These are phyloP conservation scores for Cyclina sinensis DNA, from an alignment of 1,140 invertebrate species.

Conservation along the genomic window DNA sequence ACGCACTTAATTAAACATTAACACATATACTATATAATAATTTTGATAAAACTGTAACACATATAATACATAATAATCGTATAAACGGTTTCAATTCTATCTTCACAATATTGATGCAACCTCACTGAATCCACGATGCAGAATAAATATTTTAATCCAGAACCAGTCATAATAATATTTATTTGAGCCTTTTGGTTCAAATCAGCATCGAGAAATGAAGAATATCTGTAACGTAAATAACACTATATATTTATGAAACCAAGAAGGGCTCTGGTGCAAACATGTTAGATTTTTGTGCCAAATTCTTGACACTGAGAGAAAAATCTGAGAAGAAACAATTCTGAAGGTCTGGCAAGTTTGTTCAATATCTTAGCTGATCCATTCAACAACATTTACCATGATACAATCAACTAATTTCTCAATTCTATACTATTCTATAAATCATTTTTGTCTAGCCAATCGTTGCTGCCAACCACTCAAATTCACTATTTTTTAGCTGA, in stretches of 20 bases:
- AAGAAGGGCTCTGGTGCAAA: background rate
- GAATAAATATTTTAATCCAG: too few species aligned
- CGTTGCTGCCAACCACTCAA: too few species aligned
- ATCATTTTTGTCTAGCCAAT: conserved; percentile 28
- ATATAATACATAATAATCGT: too few species aligned
- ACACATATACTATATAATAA: too few species aligned
- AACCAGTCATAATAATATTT: too few species aligned
- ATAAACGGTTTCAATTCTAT: too few species aligned
- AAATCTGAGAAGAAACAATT: background rate
- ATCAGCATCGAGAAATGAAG: background rate
- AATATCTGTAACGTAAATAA: conserved; percentile 17
- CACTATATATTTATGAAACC: conserved; percentile 11
- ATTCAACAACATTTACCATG: conserved; percentile 5
- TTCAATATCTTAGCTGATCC: background rate
- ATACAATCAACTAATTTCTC: background rate
- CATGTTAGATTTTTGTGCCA: background rate
- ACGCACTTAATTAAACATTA: too few species aligned
- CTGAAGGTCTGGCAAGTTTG: background rate
- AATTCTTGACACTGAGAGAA: background rate
- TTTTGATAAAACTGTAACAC: too few species aligned
- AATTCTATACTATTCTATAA: conserved; percentile 7
- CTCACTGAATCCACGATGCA: too few species aligned
- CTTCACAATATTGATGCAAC: too few species aligned
- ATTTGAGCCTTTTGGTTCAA: background rate
- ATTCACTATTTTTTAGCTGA: too few species aligned